Base-by-base conservation (phyloP, 2,113 vertebrate species). In the Rhinoptilus africanus region DNA sequence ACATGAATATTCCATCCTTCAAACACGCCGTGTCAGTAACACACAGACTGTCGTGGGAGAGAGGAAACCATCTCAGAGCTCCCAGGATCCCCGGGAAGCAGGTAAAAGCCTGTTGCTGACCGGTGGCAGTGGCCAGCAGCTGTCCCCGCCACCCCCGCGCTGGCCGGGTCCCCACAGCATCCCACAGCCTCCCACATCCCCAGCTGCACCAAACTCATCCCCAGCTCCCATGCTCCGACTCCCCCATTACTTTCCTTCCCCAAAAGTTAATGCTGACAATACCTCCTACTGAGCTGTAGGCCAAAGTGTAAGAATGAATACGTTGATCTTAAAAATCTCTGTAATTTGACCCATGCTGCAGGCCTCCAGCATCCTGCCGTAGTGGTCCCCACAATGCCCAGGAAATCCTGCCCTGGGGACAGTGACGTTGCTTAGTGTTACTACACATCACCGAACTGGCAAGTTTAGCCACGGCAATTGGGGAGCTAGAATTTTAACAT, bases 271-370 rank as follows among this genome's bases (percentile, higher is more conserved):
- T 8, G 37, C 17, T 37, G 30, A 35, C 32, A 73, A 23, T 1
- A 7, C 64, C 35, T 91, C 48, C 67, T 77, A 17, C 12, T 51
- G 75, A 56, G n/a, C 51, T 47, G 7, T 1, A 60, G 30, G 30
- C 5, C 35, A 80, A 68, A 82, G 23, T 7, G 11, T 37, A 72
- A 62, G 45, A 92, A 56, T 0, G 0, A 79, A 41, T 12, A 45
- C 21, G 4, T 17, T 1, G 0, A 67, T 43, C 19, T 57, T 27
- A 12, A 74, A 71, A 85, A 48, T 2, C 30, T 34, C 32, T n/a
- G 22, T 16, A 45, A 30, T 4, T 37, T 89, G n/a, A 47, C 1
- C 8, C 21, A 0, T 0, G 0, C 5, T 26, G n/a, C 5, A 51
- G 1, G 2, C 48, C 48, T n/a, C 35, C 19, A 48, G 54, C 15